phyloP scores from a whole-genome alignment of 2,888 invertebrate genomes.

The Clitarchus hookeri region DNA sequence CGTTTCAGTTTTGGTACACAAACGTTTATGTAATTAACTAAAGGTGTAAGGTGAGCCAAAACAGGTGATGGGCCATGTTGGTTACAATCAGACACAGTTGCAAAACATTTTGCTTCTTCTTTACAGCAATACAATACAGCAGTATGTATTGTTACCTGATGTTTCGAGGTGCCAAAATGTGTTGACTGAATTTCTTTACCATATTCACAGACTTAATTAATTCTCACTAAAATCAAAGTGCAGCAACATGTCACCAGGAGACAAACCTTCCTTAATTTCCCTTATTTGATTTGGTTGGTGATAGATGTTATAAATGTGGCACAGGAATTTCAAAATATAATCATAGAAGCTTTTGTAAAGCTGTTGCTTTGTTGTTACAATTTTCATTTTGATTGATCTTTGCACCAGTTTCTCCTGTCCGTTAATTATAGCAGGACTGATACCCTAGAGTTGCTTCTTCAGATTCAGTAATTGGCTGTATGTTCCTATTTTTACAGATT shows the following conservation, averaged over 20 bases:
- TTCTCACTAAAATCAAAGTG: not conserved
- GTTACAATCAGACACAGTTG: not conserved
- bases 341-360: too few relatives aligned
- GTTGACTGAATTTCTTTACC: not conserved
- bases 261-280: not conserved
- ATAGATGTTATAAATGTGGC: too few relatives aligned
- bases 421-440: not conserved
- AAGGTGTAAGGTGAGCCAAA: not conserved
- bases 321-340: too few relatives aligned
- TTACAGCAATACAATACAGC: not conserved
- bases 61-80: not conserved
- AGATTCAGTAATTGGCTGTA: too few relatives aligned
- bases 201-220: not conserved
- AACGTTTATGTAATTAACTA: not conserved
- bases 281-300: not conserved
- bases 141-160: not conserved
- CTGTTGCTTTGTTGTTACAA: too few relatives aligned
- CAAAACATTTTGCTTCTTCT: not conserved
- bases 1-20: not conserved
- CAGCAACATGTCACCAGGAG: not conserved
- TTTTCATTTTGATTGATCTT: too few relatives aligned
- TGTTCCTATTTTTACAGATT: too few relatives aligned
- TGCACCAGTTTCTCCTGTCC: not conserved
- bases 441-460: not conserved
- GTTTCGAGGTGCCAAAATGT: not conserved